Conservation (phyloP, 2,888 invertebrate species). For the Scaptomyza flava region DNA sequence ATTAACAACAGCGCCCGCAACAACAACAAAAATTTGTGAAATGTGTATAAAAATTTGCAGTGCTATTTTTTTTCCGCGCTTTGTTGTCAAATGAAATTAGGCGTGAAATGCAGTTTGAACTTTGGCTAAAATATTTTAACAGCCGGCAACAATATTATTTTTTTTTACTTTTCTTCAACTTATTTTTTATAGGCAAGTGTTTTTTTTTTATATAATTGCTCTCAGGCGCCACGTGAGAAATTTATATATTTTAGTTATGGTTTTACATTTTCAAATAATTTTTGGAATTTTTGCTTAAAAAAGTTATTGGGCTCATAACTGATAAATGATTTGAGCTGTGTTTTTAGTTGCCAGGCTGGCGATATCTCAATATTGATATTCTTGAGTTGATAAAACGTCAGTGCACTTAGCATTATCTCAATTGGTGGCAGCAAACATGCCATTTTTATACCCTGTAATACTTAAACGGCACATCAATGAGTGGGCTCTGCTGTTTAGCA, state of each 20-base stretch:
- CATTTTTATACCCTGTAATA: conserved; percentile 35
- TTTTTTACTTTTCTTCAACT: conserved; percentile 2
- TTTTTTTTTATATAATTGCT: conserved; percentile 20
- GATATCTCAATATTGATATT: conserved; percentile 36
- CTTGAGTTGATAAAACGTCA: conserved; percentile 30
- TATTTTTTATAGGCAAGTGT: conserved; percentile 48
- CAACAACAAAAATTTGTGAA: conserved; percentile 35
- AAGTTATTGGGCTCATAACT: conserved; percentile 13
- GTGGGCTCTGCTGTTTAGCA: neutral
- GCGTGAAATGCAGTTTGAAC: conserved; percentile 77
- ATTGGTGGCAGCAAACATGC: conserved; percentile 24
- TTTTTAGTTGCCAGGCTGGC: conserved; percentile 34
- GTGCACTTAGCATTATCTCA: conserved; percentile 39
- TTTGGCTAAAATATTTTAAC: conserved; percentile 62
- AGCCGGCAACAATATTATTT: conserved; percentile 18
- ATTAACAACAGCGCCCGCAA: conserved; percentile 70
- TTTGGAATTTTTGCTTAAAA: neutral
- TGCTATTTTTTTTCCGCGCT: conserved; percentile 21
- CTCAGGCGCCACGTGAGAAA: conserved; percentile 48
- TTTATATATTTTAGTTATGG: neutral
- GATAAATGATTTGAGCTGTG: conserved; percentile 10
- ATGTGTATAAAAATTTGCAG: conserved; percentile 31
- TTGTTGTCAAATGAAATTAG: conserved; percentile 77
- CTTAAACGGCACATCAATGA: neutral
- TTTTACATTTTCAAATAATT: neutral